Conservation (phyloP, 2,888 invertebrate genomes). For the Troglohyphantes excavatus region DNA sequence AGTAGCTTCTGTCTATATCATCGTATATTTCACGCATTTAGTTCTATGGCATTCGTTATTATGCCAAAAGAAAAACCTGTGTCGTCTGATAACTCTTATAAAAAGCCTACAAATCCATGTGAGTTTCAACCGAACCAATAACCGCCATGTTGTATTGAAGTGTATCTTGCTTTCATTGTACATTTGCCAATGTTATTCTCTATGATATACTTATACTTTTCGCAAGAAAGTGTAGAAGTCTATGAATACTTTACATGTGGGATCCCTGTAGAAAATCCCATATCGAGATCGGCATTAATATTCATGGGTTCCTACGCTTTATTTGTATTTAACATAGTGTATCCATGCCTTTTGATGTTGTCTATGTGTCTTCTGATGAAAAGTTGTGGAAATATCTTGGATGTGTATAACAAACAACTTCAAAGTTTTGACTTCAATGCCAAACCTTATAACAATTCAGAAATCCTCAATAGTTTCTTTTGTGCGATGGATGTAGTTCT, state of each 20-base stretch:
- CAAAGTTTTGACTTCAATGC: not conserved
- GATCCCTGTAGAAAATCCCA: not conserved
- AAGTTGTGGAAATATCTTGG: not conserved
- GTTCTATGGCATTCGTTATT: not conserved
- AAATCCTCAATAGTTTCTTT: not conserved
- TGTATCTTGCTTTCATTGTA: not conserved
- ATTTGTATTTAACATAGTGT: not conserved
- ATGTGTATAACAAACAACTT: not conserved
- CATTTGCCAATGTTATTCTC: not conserved
- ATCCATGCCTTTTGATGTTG: not conserved
- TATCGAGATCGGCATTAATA: not conserved
- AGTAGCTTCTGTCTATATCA: not conserved
- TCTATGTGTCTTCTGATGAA: not conserved
- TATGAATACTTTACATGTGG: not conserved
- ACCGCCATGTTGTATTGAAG: not conserved
- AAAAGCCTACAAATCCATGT: not conserved
- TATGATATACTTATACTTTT: not conserved
- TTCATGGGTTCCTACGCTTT: not conserved
- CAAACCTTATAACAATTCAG: no score
- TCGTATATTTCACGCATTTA: not conserved
- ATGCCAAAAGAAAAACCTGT: not conserved
- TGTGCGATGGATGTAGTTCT: not conserved
- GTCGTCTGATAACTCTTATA: not conserved
- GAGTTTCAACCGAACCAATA: not conserved
- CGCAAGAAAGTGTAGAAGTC: no score